A percentile compares a stretch with the other conserved stretches of the same genome.
Conservation (phyloP, 2,888 invertebrate species). For the Nomada goodeniana region DNA sequence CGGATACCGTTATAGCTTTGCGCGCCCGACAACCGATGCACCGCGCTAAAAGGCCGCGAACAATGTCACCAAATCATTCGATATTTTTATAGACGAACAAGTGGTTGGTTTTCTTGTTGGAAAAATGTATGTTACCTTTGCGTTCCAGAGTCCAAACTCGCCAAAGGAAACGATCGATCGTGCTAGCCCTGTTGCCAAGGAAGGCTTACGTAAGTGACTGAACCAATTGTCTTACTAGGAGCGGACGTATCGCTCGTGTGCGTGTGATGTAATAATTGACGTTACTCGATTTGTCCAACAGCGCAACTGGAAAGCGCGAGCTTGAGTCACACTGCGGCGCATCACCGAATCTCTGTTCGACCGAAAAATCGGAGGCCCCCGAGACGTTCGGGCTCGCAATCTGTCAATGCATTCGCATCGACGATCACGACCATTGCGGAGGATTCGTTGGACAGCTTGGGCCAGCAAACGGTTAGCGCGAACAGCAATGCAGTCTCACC, state of each 20-base stretch:
- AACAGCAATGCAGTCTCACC: conserved; percentile 60
- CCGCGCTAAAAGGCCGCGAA: conserved; percentile 20
- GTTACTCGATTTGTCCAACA: conserved; percentile 51
- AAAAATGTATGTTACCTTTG: conserved; percentile 14
- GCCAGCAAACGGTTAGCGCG: conserved; percentile 41
- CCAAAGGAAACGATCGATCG: conserved; percentile 73
- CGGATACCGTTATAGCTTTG: conserved; percentile 73
- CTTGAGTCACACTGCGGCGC: conserved; percentile 81
- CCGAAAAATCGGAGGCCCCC: conserved; percentile 83
- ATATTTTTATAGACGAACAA: too few species aligned
- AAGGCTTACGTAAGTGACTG: conserved; percentile 81
- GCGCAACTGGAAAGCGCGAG: conserved; percentile 78
- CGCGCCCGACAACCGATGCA: conserved; percentile 26
- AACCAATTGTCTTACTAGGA: too few species aligned
- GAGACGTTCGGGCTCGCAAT: conserved; percentile 70
- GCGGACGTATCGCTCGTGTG: background rate
- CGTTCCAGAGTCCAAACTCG: conserved; percentile 72
- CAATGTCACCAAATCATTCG: conserved; percentile 39
- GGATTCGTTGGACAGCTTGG: conserved; percentile 64
- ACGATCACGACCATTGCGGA: conserved; percentile 75
- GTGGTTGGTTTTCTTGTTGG: too few species aligned
- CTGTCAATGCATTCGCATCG: conserved; percentile 53
- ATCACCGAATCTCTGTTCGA: conserved; percentile 81
- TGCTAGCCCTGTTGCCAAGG: conserved; percentile 73
- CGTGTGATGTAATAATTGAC: background rate